Evolutionary conservation across 2,113 vertebrate genomes (phyloP).

Genomic region (Nipponia nippon): DNA sequence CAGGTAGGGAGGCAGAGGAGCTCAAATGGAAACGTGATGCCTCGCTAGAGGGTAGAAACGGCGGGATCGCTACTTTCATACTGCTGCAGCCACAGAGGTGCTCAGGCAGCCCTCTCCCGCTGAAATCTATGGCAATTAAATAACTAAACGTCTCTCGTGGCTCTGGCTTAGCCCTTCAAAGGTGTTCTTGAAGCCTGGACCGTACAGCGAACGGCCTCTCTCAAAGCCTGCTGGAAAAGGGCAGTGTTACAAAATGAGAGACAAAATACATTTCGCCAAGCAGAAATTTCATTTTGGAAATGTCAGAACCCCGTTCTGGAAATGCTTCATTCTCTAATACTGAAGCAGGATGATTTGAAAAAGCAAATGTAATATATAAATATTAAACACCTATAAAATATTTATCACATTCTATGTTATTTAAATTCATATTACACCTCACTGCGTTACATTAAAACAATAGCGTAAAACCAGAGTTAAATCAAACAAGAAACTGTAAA

Average conservation of each 20-base stretch:
- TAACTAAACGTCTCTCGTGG: not conserved
- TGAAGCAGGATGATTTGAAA: not conserved
- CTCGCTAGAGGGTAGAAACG: accelerated
- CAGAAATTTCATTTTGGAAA: not conserved
- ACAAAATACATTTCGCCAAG: not conserved
- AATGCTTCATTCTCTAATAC: not conserved
- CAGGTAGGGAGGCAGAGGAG: accelerated
- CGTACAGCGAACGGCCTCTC: accelerated
- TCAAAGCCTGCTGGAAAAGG: not conserved
- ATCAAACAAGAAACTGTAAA: not conserved
- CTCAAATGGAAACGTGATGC: not conserved
- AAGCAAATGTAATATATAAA: conserved; percentile 3
- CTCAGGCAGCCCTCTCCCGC: not conserved
- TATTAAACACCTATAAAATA: not conserved
- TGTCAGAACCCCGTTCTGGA: not conserved
- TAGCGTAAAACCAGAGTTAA: not conserved
- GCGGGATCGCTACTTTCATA: too few relatives aligned
- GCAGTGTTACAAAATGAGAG: not conserved
- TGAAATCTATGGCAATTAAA: not conserved
- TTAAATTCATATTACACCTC: not conserved
- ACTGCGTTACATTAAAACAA: not conserved
- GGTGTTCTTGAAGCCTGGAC: not conserved
- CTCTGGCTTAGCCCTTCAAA: not conserved
- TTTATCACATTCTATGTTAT: not conserved
- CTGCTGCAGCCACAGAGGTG: not conserved